Evolutionary conservation across 2,113 vertebrate genomes (phyloP).

Genomic region (Strix uralensis): DNA sequence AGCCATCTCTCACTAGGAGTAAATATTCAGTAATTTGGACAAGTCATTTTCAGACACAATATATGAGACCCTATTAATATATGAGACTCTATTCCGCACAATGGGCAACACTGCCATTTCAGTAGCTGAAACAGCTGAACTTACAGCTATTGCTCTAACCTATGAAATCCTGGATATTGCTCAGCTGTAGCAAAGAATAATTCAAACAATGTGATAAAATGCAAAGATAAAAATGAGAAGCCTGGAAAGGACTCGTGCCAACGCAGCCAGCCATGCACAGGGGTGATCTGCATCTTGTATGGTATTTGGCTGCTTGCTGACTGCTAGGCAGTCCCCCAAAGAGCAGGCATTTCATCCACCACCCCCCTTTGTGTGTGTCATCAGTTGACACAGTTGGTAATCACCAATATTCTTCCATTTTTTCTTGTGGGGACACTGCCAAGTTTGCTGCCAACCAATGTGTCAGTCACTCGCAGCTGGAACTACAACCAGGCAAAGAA

Average conservation of each 20-base stretch:
- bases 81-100: not conserved
- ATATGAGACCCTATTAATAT: not conserved
- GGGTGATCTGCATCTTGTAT: not conserved
- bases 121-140: not conserved
- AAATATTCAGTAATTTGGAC: not conserved
- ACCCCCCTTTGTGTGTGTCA: not conserved
- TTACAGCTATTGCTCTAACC: not conserved
- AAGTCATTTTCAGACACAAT: not conserved
- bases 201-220: not conserved
- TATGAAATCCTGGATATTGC: not conserved
- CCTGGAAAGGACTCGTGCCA: not conserved
- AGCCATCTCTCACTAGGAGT: not conserved
- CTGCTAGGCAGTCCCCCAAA: not conserved
- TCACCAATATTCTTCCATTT: not conserved
- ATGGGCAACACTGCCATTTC: not conserved
- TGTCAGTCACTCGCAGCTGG: fast-evolving
- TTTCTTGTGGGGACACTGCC: not conserved
- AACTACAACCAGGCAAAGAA: not conserved
- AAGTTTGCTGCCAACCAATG: not conserved
- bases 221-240: not conserved
- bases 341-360: not conserved
- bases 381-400: not conserved
- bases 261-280: fast-evolving
- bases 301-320: not conserved
- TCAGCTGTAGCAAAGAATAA: not conserved